These are phyloP conservation scores for Molorchus minor DNA, from an alignment of 2,888 invertebrate species.

Conservation along the genomic window DNA sequence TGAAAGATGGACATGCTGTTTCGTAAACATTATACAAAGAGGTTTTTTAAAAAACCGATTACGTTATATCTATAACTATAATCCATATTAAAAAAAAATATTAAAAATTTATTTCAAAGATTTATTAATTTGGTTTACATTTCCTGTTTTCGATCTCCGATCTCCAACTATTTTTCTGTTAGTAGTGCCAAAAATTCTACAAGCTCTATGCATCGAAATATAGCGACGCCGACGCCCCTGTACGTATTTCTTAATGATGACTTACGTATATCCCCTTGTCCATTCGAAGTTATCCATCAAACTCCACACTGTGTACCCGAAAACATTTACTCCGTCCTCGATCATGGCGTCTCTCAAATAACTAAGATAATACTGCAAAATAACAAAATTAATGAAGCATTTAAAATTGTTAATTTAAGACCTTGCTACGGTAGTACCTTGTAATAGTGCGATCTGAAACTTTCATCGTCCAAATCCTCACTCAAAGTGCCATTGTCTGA, in stretches of 20 bases:
- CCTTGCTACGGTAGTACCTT: neutral
- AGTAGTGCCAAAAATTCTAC: neutral
- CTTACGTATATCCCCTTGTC: conserved; percentile 78
- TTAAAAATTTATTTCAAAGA: neutral
- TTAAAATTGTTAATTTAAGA: neutral
- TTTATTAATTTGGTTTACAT: too few species aligned
- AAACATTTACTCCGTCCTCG: conserved; percentile 68
- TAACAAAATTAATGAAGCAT: neutral
- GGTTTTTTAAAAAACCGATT: too few species aligned
- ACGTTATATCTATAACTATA: too few species aligned
- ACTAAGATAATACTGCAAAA: conserved; percentile 33
- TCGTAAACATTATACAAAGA: too few species aligned
- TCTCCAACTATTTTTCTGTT: neutral
- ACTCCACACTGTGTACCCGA: conserved; percentile 80
- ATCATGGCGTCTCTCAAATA: conserved; percentile 58
- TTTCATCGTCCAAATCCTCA: conserved; percentile 56
- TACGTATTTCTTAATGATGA: neutral
- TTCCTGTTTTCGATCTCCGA: neutral
- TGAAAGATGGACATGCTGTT: too few species aligned
- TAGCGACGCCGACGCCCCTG: too few species aligned
- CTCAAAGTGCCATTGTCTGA: conserved; percentile 60
- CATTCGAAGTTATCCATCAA: conserved; percentile 85
- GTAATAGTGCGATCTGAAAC: conserved; percentile 12
- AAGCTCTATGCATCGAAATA: neutral
- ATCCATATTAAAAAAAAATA: neutral